Percentiles rank a stretch among this genome's conserved stretches.
phyloP scores from a whole-genome alignment of 2,113 vertebrate species.

The Falcunculus frontatus region DNA sequence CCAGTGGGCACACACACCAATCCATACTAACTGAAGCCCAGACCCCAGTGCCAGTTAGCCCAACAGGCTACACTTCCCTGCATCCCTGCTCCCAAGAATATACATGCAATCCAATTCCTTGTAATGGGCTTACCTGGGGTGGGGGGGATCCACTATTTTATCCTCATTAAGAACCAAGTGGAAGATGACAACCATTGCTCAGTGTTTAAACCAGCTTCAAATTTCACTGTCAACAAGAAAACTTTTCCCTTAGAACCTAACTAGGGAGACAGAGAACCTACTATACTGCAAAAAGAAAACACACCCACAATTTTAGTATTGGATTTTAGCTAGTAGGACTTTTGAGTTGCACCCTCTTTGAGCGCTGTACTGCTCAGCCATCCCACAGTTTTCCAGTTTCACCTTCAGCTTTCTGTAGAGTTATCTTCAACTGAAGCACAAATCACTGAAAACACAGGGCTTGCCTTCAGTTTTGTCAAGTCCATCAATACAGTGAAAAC shows the following conservation, averaged over 20 bases:
- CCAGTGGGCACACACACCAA: rapidly evolving
- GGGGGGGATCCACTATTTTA: neutral
- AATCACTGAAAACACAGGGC: neutral
- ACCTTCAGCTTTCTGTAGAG: neutral
- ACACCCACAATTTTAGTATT: neutral
- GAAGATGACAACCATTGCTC: neutral
- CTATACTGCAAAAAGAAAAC: neutral
- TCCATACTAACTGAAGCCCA: neutral
- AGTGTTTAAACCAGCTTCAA: neutral
- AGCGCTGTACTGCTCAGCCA: neutral
- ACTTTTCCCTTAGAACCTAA: neutral
- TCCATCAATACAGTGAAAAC: neutral
- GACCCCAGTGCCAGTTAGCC: neutral
- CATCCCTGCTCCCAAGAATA: neutral
- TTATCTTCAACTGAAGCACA: neutral
- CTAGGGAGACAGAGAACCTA: neutral
- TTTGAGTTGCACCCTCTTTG: neutral
- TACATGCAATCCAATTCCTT: neutral
- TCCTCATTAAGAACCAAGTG: neutral
- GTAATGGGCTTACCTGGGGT: neutral
- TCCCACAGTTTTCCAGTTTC: neutral
- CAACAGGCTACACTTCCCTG: neutral
- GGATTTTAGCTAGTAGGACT: neutral
- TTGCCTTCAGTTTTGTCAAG: neutral
- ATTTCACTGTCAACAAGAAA: neutral